phyloP scores from a whole-genome alignment of 2,888 invertebrate genomes.

The Nephrotoma guestfalica region DNA sequence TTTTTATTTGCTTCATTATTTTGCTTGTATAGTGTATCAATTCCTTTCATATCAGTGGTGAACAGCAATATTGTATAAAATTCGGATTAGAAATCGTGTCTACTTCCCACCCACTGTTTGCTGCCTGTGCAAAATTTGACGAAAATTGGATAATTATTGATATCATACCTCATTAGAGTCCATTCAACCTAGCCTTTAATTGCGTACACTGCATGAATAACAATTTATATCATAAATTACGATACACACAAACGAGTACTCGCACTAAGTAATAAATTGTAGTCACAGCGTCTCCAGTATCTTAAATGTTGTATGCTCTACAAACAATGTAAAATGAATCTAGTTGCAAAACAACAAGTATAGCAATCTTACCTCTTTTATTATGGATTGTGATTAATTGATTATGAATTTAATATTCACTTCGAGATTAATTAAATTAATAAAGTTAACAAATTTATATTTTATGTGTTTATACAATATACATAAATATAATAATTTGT shows the following conservation, averaged over 20 bases:
- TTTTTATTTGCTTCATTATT: no score
- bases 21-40: no score
- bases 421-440: not conserved
- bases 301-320: not conserved
- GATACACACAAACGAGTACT: not conserved
- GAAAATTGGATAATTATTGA: no score
- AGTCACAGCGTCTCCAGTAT: not conserved
- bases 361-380: not conserved
- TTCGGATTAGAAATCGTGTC: no score
- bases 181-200: no score
- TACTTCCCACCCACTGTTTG: no score
- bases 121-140: no score
- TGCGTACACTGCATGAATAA: no score
- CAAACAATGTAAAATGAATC: not conserved
- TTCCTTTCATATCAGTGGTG: no score
- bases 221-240: no score
- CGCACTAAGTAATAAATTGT: not conserved
- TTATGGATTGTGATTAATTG: not conserved
- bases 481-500: not conserved
- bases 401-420: not conserved
- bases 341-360: not conserved
- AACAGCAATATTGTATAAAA: no score
- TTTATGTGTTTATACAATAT: not conserved
- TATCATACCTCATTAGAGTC: no score
- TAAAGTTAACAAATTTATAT: not conserved